Percentiles rank a stretch among this genome's conserved stretches.
Conservation (phyloP, 1,140 invertebrate genomes). For the Notospermus geniculatus region DNA sequence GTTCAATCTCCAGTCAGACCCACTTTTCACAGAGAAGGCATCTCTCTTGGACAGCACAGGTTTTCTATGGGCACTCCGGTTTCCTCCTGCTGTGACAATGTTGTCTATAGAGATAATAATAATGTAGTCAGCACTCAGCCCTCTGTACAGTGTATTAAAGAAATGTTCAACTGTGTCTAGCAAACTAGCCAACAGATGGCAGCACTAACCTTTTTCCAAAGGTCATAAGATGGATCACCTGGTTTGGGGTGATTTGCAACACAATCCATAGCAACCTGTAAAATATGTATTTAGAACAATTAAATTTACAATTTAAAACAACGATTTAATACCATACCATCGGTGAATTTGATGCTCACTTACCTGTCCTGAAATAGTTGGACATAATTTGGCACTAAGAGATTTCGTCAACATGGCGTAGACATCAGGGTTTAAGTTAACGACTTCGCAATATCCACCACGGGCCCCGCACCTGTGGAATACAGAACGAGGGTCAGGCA, state of each 20-base stretch:
- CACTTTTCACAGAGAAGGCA: too few relatives aligned
- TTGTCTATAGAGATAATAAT: too few relatives aligned
- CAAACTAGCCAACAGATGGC: too few relatives aligned
- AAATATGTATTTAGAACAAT: background rate
- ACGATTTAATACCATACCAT: conserved; percentile 3
- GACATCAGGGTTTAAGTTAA: conserved; percentile 83
- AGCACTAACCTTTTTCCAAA: conserved; percentile 24
- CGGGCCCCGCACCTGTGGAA: conserved; percentile 91
- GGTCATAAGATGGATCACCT: conserved; percentile 74
- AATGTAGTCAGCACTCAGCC: too few relatives aligned
- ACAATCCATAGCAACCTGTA: conserved; percentile 66
- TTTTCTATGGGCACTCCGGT: too few relatives aligned
- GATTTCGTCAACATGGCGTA: conserved; percentile 79
- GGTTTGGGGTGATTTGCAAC: conserved; percentile 77
- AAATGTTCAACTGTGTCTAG: too few relatives aligned
- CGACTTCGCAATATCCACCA: conserved; percentile 88
- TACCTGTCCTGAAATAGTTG: conserved; percentile 85
- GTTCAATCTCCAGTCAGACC: too few relatives aligned
- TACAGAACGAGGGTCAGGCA: too few relatives aligned
- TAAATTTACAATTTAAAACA: conserved; percentile 5
- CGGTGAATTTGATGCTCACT: too few relatives aligned
- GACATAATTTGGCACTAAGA: conserved; percentile 93
- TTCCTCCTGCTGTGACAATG: too few relatives aligned
- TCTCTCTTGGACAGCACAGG: too few relatives aligned
- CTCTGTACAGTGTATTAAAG: too few relatives aligned